These are phyloP conservation scores for Amblyteles armatorius DNA, from an alignment of 2,888 invertebrate genomes.

Conservation along the genomic window DNA sequence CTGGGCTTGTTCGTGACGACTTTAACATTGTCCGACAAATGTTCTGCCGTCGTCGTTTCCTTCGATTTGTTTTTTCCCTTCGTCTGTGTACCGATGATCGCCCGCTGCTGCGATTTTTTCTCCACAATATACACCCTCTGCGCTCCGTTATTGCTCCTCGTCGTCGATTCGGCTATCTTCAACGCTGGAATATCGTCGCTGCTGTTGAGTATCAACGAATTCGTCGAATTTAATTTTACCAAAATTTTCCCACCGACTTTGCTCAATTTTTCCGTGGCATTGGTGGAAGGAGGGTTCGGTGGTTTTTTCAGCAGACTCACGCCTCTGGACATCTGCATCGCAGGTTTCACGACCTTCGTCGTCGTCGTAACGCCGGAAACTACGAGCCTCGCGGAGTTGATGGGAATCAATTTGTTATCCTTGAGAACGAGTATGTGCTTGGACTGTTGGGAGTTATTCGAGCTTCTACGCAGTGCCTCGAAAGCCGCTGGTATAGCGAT, in stretches of 20 bases:
- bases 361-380: slow-evolving; percentile 1
- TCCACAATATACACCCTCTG: slow-evolving; percentile 33
- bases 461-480: slow-evolving; percentile 60
- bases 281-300: slow-evolving; percentile 7
- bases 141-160: not conserved
- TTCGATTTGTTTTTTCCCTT: slow-evolving; percentile 48
- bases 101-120: slow-evolving; percentile 35
- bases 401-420: slow-evolving; percentile 75
- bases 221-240: slow-evolving; percentile 72
- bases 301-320: slow-evolving; percentile 75
- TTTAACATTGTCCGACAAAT: slow-evolving; percentile 49
- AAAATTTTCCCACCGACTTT: slow-evolving; percentile 35
- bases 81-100: slow-evolving; percentile 1
- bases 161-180: slow-evolving; percentile 72
- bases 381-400: slow-evolving; percentile 63
- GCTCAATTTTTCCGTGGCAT: slow-evolving; percentile 20
- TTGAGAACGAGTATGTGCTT: slow-evolving; percentile 77
- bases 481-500: slow-evolving; percentile 78
- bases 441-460: slow-evolving; percentile 52
- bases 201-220: slow-evolving; percentile 75
- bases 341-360: slow-evolving; percentile 19
- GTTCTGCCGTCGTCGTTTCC: not conserved
- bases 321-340: slow-evolving; percentile 55
- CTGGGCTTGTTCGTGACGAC: slow-evolving; percentile 63
- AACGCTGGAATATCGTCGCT: slow-evolving; percentile 75